Conservation (phyloP, 1,140 invertebrate genomes). For the Luehdorfia chinensis region DNA sequence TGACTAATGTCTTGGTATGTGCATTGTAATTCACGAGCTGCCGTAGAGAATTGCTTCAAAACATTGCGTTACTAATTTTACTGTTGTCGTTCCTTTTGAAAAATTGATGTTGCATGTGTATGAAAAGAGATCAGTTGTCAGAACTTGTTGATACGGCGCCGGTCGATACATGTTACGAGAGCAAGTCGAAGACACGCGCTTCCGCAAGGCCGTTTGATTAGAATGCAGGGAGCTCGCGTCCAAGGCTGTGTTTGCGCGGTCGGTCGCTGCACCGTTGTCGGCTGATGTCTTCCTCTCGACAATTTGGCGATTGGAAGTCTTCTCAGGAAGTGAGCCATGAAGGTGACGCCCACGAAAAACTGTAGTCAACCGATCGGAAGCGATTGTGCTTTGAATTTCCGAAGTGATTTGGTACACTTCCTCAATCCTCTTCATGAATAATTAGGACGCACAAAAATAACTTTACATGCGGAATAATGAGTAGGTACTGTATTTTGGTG, state of each 20-base stretch:
- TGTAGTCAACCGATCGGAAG: slow-evolving; percentile 56
- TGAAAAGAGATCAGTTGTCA: slow-evolving; percentile 20
- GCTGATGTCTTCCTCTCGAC: slow-evolving; percentile 52
- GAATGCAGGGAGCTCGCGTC: slow-evolving; percentile 72
- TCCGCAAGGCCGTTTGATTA: slow-evolving; percentile 73
- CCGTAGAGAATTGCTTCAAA: too few species aligned
- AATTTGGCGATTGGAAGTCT: slow-evolving; percentile 48
- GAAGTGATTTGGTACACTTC: slow-evolving; percentile 46
- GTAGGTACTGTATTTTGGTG: slow-evolving; percentile 12
- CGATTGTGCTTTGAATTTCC: slow-evolving; percentile 62
- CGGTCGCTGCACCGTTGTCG: slow-evolving; percentile 61
- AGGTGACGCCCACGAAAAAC: slow-evolving; percentile 58
- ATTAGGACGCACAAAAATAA: slow-evolving; percentile 28
- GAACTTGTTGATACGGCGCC: slow-evolving; percentile 22
- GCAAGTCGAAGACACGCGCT: slow-evolving; percentile 54
- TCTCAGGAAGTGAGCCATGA: slow-evolving; percentile 61
- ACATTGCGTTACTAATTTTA: too few species aligned
- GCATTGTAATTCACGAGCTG: too few species aligned
- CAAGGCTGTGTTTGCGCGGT: slow-evolving; percentile 63
- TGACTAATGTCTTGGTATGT: slow-evolving; percentile 26
- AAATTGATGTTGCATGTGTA: too few species aligned
- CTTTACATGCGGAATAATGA: slow-evolving; percentile 7
- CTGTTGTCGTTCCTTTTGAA: too few species aligned
- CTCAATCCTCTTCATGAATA: slow-evolving; percentile 43
- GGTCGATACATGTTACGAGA: slow-evolving; percentile 61